phyloP scores from a whole-genome alignment of 1,140 invertebrate species.

The Drosophila sechellia region DNA sequence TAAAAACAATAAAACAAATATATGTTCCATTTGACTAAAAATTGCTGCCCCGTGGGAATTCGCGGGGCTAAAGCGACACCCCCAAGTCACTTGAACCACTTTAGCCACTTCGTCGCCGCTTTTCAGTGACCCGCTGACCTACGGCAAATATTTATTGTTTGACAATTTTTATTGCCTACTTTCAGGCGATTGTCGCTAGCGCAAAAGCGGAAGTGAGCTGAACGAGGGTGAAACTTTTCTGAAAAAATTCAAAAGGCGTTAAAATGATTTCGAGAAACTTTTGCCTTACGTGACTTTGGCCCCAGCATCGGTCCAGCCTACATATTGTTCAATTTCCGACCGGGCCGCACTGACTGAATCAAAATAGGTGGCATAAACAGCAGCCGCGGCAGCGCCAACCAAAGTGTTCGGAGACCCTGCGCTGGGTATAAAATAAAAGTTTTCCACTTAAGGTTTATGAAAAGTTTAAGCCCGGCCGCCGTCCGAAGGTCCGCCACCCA shows the following conservation, averaged over 20 bases:
- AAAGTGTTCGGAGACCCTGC: constrained; percentile 27
- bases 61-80: background rate
- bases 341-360: constrained; percentile 47
- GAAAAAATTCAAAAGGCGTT: constrained; percentile 78
- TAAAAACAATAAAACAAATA: constrained; percentile 59
- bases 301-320: constrained; percentile 52
- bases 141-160: constrained; percentile 78
- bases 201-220: constrained; percentile 16
- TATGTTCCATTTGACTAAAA: constrained; percentile 37
- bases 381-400: constrained; percentile 27
- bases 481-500: background rate
- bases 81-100: constrained; percentile 1
- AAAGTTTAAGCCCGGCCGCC: constrained; percentile 64
- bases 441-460: constrained; percentile 83
- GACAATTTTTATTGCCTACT: constrained; percentile 80
- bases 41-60: constrained; percentile 13
- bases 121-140: constrained; percentile 44
- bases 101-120: background rate
- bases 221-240: constrained; percentile 45
- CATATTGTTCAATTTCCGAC: constrained; percentile 65
- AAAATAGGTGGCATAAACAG: constrained; percentile 73
- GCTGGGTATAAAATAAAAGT: constrained; percentile 77
- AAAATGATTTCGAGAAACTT: constrained; percentile 78
- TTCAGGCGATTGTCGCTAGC: constrained; percentile 47
- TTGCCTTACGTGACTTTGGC: constrained; percentile 71